phyloP scores from a whole-genome alignment of 2,797 vertebrate genomes.

The Sebastes jordani region DNA sequence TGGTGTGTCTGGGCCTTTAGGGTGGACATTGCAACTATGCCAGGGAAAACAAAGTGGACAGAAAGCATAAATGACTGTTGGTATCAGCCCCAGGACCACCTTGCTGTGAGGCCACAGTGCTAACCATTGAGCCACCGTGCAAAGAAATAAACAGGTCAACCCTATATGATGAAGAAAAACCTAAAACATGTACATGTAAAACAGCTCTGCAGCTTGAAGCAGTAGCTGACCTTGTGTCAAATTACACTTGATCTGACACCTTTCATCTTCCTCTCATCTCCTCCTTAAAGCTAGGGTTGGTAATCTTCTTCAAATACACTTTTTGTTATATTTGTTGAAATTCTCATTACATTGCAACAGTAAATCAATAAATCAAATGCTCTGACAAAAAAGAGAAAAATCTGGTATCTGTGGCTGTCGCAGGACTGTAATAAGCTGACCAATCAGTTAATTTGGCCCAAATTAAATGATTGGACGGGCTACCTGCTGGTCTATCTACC shows the following conservation, averaged over 20 bases:
- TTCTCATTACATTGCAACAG: no score
- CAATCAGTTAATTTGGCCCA: no score
- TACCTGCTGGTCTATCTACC: no score
- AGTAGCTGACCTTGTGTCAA: neutral
- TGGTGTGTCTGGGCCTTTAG: neutral
- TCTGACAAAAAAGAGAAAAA: no score
- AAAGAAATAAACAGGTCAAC: neutral
- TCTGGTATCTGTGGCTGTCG: no score
- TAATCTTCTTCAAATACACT: no score
- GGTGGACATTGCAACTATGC: neutral
- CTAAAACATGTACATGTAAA: no score
- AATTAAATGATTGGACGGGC: no score
- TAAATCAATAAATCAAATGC: no score
- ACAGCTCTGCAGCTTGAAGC: neutral
- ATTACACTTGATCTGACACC: neutral
- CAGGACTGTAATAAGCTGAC: no score
- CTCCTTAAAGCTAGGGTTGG: neutral
- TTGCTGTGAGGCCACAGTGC: neutral
- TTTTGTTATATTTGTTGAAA: no score
- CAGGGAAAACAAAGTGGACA: neutral
- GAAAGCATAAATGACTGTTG: neutral
- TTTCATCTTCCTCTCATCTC: neutral
- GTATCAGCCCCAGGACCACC: neutral
- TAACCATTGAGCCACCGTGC: neutral
- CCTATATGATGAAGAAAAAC: no score